Evolutionary conservation across 2,888 invertebrate genomes (phyloP).

Genomic region (Philopedon plagiatum): DNA sequence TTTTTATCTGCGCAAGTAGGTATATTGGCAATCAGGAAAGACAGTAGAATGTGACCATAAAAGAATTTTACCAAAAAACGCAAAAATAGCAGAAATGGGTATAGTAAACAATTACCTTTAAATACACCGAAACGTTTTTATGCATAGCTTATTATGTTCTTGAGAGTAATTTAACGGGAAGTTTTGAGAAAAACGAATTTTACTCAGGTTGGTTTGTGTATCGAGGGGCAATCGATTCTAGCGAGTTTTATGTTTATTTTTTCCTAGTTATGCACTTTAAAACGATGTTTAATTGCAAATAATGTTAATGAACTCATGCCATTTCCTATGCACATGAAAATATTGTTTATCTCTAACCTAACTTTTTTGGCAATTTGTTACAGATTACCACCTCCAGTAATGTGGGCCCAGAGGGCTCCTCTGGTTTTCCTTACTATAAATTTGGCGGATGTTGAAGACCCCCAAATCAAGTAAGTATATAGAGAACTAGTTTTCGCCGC

Average conservation of each 20-base stretch:
- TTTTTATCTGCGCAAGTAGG: too few relatives aligned
- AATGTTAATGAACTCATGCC: too few relatives aligned
- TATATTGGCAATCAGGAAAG: too few relatives aligned
- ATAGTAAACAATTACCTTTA: neutral
- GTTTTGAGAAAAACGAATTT: neutral
- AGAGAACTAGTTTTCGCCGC: too few relatives aligned
- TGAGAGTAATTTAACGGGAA: neutral
- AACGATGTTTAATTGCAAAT: too few relatives aligned
- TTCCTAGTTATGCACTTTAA: neutral
- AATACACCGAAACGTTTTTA: neutral
- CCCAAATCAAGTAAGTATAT: slow-evolving; percentile 79
- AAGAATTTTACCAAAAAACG: too few relatives aligned
- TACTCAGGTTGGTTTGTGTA: slow-evolving; percentile 37
- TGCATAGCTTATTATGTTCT: neutral
- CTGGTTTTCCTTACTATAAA: slow-evolving; percentile 90
- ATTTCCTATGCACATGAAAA: too few relatives aligned
- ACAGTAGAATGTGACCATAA: too few relatives aligned
- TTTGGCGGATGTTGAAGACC: slow-evolving; percentile 90
- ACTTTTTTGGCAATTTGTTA: slow-evolving; percentile 60
- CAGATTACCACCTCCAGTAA: slow-evolving; percentile 85
- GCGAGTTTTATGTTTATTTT: neutral
- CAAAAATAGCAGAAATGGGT: too few relatives aligned
- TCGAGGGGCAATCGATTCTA: slow-evolving; percentile 41
- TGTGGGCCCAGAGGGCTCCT: slow-evolving; percentile 94
- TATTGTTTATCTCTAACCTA: slow-evolving; percentile 53